These are phyloP conservation scores for Enteromius thamalakanensis DNA, from an alignment of 2,797 vertebrate species.

Conservation along the genomic window DNA sequence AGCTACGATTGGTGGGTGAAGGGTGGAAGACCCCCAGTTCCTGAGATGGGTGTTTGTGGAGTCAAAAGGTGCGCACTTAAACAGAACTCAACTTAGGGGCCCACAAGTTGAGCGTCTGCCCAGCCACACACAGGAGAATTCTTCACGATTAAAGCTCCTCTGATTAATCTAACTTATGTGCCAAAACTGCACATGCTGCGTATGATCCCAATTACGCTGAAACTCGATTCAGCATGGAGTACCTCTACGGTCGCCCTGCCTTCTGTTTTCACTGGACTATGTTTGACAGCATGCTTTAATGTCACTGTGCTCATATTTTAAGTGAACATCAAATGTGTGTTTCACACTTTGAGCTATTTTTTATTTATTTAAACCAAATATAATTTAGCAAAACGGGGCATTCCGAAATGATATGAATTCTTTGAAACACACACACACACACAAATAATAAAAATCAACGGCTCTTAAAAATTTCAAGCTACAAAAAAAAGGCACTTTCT, in stretches of 20 bases:
- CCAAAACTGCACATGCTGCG: constrained; percentile 84
- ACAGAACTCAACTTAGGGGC: constrained; percentile 76
- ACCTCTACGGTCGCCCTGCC: constrained; percentile 79
- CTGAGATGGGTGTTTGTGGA: constrained; percentile 83
- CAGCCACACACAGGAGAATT: constrained; percentile 80
- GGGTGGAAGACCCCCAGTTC: constrained; percentile 77
- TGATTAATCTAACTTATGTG: constrained; percentile 86
- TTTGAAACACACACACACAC: not conserved
- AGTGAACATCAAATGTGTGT: constrained; percentile 68
- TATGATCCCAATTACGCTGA: constrained; percentile 92
- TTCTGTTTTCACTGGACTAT: constrained; percentile 86
- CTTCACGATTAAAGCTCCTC: constrained; percentile 84
- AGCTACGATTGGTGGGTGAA: constrained; percentile 27
- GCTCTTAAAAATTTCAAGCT: not conserved
- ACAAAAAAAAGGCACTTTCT: not conserved
- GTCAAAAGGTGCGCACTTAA: constrained; percentile 84
- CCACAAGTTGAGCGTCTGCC: constrained; percentile 72
- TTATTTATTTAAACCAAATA: not conserved
- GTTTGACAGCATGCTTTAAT: constrained; percentile 77
- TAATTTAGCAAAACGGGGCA: not conserved
- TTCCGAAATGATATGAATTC: not conserved
- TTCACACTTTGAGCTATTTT: constrained; percentile 16
- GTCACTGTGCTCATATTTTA: constrained; percentile 66
- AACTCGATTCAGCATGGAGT: constrained; percentile 84
- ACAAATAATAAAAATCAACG: not conserved